Evolutionary conservation across 2,888 invertebrate genomes (phyloP), one percentile per base, ranked within the genome.

Genomic region (Thyatira batis): DNA sequence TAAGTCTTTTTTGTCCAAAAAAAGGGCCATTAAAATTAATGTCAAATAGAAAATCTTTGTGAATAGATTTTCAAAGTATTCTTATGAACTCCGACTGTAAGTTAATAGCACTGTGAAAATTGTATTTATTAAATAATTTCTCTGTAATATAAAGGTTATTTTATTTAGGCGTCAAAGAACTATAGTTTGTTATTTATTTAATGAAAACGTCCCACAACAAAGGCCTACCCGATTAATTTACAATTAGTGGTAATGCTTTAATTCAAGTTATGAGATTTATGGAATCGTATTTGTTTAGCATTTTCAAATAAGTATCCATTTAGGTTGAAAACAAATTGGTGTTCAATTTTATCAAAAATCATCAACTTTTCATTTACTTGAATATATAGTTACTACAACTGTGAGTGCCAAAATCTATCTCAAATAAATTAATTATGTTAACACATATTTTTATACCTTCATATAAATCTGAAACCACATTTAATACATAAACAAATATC

Each of bases 191-290:
- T 17, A 39, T 39, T 39, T 39, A 39, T 39, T 17, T 39, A 39
- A 17, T 17, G 39, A 39, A 39, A 39, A 13, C 2, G 39, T 17
- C 39, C 39, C n/a, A 33, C 39, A n/a, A 39, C 39, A 39, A 39
- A 17, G 17, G 17, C 17, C 39, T 39, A 39, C n/a, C n/a, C 39
- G 17, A 48, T 48, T 48, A 48, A 48, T 48, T 48, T 48, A 27
- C 48, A 48, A 48, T 48, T 48, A 48, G 48, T 17, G 33, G 5
- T 1, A 46, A 27, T 46, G 27, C 13, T 11, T 48, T 48, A 48
- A 48, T 48, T 48, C 46, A 8, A 23, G 13, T 27, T 27, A 46
- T 48, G 11, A 48, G 48, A 48, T 48, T 48, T 48, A 48, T 28
- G 33, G 33, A 23, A 3, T 45, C 13, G 43, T 28, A 45, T 33